These are phyloP conservation scores for Porites cylindrica DNA, from an alignment of 92 coral and sea anemone genomes.

Conservation along the genomic window DNA sequence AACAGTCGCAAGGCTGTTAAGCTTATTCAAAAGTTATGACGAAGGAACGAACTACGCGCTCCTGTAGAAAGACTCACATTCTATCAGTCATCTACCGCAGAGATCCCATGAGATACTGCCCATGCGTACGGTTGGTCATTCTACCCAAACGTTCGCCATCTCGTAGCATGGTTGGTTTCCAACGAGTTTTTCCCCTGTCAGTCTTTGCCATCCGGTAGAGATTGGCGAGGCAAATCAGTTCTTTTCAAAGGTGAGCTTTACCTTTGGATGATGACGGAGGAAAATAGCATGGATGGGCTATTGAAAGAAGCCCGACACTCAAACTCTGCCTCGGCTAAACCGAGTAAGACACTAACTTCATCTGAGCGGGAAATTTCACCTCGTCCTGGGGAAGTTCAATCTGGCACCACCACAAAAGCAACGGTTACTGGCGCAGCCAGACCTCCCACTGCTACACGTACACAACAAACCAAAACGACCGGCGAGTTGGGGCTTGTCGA, in stretches of 20 bases:
- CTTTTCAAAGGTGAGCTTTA: background rate
- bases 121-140: conserved; percentile 64
- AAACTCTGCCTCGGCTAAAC: no score
- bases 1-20: no score
- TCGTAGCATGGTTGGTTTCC: conserved; percentile 56
- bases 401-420: background rate
- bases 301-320: no score
- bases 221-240: conserved; percentile 37
- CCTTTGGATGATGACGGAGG: conserved; percentile 22
- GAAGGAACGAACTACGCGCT: no score
- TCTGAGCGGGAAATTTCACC: background rate
- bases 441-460: background rate
- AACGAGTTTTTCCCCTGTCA: conserved; percentile 14
- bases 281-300: background rate
- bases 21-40: no score
- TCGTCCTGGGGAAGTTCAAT: background rate
- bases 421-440: background rate
- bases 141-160: conserved; percentile 42
- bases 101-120: conserved; percentile 63
- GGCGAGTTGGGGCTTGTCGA: background rate
- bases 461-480: conserved; percentile 1
- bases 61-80: background rate
- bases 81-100: conserved; percentile 65
- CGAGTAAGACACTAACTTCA: no score
- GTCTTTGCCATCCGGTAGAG: conserved; percentile 41